Conservation (phyloP, 1,140 invertebrate genomes). For the Paraescarpia echinospica region DNA sequence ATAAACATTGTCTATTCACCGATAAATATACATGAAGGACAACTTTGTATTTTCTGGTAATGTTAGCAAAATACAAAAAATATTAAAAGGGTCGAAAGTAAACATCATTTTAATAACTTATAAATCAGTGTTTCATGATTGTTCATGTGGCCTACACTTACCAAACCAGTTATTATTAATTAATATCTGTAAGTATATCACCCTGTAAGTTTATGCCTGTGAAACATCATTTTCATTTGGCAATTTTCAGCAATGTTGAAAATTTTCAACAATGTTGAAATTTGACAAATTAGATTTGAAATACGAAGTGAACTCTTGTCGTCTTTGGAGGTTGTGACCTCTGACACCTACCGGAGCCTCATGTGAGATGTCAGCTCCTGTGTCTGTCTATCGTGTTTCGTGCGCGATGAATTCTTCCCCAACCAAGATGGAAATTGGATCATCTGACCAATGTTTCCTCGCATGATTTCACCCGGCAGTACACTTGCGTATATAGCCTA, state of each 20-base stretch:
- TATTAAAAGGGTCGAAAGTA: background rate
- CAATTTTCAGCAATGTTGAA: too few relatives aligned
- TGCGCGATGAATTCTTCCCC: constrained; percentile 83
- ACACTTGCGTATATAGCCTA: constrained; percentile 88
- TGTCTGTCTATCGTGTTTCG: constrained; percentile 72
- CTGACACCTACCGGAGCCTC: constrained; percentile 67
- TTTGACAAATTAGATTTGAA: background rate
- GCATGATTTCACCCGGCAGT: constrained; percentile 82
- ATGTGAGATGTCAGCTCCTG: constrained; percentile 83
- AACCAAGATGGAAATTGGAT: constrained; percentile 94
- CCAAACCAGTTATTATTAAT: too few relatives aligned
- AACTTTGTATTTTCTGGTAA: background rate
- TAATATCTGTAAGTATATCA: too few relatives aligned
- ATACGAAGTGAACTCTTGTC: too few relatives aligned
- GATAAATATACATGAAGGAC: background rate
- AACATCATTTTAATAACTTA: background rate
- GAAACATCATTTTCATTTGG: too few relatives aligned
- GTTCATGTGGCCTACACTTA: background rate
- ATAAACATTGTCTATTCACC: background rate
- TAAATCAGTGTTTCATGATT: background rate
- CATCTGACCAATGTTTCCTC: constrained; percentile 74
- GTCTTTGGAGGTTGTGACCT: too few relatives aligned
- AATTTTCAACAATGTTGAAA: background rate
- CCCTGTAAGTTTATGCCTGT: too few relatives aligned
- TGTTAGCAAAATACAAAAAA: background rate